Evolutionary conservation across 2,888 invertebrate species (phyloP), one percentile per base, ranked within the genome.

Genomic region (Disparrhopalites patrizii): DNA sequence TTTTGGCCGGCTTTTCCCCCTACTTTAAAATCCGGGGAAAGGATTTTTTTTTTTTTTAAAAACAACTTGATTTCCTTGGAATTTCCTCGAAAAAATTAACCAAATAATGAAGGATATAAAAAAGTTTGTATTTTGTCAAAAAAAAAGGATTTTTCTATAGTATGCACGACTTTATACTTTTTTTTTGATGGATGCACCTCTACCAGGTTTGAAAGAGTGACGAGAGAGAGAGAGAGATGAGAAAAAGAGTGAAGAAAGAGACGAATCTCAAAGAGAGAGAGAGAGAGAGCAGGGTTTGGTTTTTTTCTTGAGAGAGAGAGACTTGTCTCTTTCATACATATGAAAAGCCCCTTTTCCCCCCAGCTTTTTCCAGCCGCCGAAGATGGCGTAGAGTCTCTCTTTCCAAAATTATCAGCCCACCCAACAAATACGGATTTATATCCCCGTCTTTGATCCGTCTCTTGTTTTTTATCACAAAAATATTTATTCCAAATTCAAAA

Each of bases 271-370:
- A 47, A 10, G 47, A 47, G 47, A 47, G 7, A 43, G 47, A n/a
- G n/a, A 47, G 47, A 47, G 47, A 47, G 47, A 7, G 23, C 25
- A 47, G 47, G 47, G 47, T 47, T 47, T 47, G 47, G 47, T 47
- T 47, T 47, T 47, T 47, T 25, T n/a, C n/a, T n/a, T n/a, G n/a
- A n/a, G n/a, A n/a, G n/a, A n/a, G n/a, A n/a, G n/a, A n/a, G 25
- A 47, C 47, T 47, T 47, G 23, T 47, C 23, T 47, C 47, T 20
- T 3, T n/a, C n/a, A n/a, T n/a, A n/a, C n/a, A n/a, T 47, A 40
- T 40, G 20, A 47, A 10, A 47, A 8, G 23, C 47, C 47, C n/a
- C 23, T 8, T 47, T 47, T 47, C 20, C 23, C n/a, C n/a, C n/a
- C n/a, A n/a, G n/a, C 47, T 47, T 47, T 47, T 47, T 47, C 47